phyloP scores from a whole-genome alignment of 2,888 invertebrate species.

The Agapetus fuscipes region DNA sequence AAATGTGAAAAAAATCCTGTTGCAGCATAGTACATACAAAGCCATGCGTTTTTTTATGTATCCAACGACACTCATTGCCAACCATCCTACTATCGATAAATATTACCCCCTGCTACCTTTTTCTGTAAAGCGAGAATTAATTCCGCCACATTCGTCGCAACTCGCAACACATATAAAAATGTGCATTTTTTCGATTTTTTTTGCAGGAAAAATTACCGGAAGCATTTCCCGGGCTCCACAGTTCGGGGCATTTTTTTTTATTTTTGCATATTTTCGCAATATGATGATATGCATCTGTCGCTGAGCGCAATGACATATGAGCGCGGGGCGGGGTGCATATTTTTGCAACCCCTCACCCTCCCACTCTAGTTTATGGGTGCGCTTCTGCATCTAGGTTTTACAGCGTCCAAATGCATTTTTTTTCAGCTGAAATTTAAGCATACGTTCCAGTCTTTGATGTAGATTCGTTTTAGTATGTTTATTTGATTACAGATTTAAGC shows the following conservation, averaged over 20 bases:
- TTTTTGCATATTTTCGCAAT: conserved; percentile 1
- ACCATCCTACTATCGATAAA: not conserved
- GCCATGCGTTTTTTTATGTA: too few relatives aligned
- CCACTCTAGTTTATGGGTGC: too few relatives aligned
- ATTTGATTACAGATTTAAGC: too few relatives aligned
- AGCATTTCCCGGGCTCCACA: not conserved
- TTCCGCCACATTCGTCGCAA: not conserved
- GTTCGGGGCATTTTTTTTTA: conserved; percentile 6
- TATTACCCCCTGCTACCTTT: not conserved
- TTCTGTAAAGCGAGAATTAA: not conserved
- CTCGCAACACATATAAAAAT: not conserved
- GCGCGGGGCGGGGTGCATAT: not conserved
- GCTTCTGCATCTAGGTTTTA: not conserved
- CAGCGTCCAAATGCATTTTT: not conserved
- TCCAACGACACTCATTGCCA: too few relatives aligned
- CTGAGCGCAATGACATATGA: not conserved
- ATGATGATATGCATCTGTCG: not conserved
- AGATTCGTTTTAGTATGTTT: conserved; percentile 4
- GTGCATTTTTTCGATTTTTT: not conserved
- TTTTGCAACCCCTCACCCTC: too few relatives aligned
- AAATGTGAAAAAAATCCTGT: too few relatives aligned
- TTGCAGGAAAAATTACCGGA: not conserved
- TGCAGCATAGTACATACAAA: too few relatives aligned
- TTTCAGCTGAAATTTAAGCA: not conserved
- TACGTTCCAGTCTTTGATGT: too few relatives aligned